phyloP scores from a whole-genome alignment of 2,888 invertebrate genomes.

The Andrena trimmerana region DNA sequence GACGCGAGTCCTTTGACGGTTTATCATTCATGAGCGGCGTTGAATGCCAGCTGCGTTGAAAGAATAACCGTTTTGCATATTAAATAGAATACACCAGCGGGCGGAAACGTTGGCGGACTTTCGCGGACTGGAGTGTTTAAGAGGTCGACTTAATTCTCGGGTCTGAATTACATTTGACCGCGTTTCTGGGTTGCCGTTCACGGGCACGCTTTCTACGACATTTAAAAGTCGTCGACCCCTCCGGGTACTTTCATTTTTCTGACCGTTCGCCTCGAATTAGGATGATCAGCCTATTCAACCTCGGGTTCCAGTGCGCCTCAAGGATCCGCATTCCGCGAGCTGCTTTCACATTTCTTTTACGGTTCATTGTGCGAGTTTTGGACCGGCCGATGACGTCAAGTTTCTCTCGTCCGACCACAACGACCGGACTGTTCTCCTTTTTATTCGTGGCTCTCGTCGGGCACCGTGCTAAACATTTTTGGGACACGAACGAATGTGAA shows the following conservation, averaged over 20 bases:
- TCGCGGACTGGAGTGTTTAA: not conserved
- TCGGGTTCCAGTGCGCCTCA: not conserved
- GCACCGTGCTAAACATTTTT: conserved; percentile 7
- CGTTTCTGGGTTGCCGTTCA: conserved; percentile 47
- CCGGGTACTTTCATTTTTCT: conserved; percentile 58
- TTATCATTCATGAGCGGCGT: conserved; percentile 43
- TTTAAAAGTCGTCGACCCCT: conserved; percentile 19
- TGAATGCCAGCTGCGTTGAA: conserved; percentile 19
- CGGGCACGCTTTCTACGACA: conserved; percentile 52
- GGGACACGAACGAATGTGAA: not conserved
- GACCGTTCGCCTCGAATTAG: conserved; percentile 33
- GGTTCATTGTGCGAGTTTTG: conserved; percentile 50
- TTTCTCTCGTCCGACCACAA: not conserved
- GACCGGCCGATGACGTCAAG: conserved; percentile 39
- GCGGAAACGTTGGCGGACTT: not conserved
- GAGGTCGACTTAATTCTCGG: conserved; percentile 27
- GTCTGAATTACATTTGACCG: conserved; percentile 26
- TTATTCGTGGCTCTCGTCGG: conserved; percentile 4
- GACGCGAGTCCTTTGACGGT: conserved; percentile 23
- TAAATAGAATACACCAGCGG: conserved; percentile 22
- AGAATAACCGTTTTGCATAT: conserved; percentile 38
- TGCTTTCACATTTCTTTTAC: conserved; percentile 74
- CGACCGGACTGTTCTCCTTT: conserved; percentile 26
- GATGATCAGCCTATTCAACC: conserved; percentile 41
- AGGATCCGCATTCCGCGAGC: conserved; percentile 70